These are phyloP conservation scores for Araneus ventricosus DNA, from an alignment of 1,140 invertebrate species.

Conservation along the genomic window DNA sequence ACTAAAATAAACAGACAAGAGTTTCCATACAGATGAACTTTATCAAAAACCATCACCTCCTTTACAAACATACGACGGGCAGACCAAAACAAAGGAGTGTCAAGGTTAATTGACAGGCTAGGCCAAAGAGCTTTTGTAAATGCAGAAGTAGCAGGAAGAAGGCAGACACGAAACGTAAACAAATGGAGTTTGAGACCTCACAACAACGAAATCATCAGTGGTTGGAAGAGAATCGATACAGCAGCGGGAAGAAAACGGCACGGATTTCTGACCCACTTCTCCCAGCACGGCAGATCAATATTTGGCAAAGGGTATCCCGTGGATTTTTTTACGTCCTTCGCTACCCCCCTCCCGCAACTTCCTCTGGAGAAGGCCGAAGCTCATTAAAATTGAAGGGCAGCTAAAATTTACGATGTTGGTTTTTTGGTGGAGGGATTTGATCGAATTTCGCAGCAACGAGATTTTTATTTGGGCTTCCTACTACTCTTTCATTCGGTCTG, in stretches of 20 bases:
- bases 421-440: neutral
- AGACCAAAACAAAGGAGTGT: neutral
- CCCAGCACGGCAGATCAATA: neutral
- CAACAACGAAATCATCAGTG: neutral
- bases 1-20: too few species aligned
- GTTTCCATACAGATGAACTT: too few species aligned
- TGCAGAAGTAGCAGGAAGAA: neutral
- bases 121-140: neutral
- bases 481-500: too few species aligned
- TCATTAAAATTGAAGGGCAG: constrained; percentile 37
- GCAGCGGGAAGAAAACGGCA: constrained; percentile 1
- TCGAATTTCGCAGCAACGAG: neutral
- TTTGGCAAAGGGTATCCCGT: constrained; percentile 29
- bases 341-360: neutral
- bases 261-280: constrained; percentile 32
- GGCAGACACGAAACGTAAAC: constrained; percentile 24
- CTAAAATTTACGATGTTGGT: constrained; percentile 26
- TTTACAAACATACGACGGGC: too few species aligned
- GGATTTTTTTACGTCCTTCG: neutral
- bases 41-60: too few species aligned
- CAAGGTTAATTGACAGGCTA: neutral
- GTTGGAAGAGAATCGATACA: neutral
- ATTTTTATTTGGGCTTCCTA: too few species aligned
- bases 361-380: neutral
- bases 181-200: neutral